Evolutionary conservation across 2,113 vertebrate species (phyloP).

Genomic region (Heterotilapia buettikoferi): DNA sequence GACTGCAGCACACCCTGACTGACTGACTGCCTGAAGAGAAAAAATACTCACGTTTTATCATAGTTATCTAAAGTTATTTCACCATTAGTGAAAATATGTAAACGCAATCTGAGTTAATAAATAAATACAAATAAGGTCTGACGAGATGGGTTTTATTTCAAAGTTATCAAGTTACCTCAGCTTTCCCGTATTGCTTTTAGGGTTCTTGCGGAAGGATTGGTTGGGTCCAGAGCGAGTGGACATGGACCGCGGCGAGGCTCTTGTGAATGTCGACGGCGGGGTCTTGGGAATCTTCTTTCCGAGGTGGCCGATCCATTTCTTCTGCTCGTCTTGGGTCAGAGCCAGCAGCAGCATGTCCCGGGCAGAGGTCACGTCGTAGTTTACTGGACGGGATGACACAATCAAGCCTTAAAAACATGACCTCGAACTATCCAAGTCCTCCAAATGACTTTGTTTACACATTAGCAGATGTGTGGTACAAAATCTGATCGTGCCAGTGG

Average conservation of each 20-base stretch:
- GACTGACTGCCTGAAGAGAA: conserved; percentile 4
- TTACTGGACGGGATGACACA: conserved; percentile 70
- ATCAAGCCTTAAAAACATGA: not conserved
- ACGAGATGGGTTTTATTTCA: not conserved
- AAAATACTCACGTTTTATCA: not conserved
- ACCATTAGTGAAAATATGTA: not conserved
- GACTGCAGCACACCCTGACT: conserved; percentile 26
- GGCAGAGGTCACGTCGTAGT: conserved; percentile 95
- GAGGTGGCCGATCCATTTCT: conserved; percentile 97
- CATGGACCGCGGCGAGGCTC: conserved; percentile 88
- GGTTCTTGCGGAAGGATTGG: conserved; percentile 94
- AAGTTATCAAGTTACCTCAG: conserved; percentile 79
- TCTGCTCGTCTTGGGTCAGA: conserved; percentile 94
- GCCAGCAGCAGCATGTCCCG: conserved; percentile 95
- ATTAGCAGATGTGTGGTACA: not conserved
- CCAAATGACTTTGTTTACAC: not conserved
- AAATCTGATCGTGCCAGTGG: not conserved
- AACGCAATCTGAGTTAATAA: not conserved
- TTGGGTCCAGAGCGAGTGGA: conserved; percentile 91
- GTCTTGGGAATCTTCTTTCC: conserved; percentile 98
- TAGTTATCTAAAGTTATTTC: not conserved
- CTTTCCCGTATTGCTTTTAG: conserved; percentile 92
- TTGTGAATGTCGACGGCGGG: conserved; percentile 86
- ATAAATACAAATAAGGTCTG: not conserved
- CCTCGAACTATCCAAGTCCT: not conserved